A percentile compares a stretch with the other conserved stretches of the same genome.
phyloP scores from a whole-genome alignment of 2,888 invertebrate genomes.

The Lutraria lutraria region DNA sequence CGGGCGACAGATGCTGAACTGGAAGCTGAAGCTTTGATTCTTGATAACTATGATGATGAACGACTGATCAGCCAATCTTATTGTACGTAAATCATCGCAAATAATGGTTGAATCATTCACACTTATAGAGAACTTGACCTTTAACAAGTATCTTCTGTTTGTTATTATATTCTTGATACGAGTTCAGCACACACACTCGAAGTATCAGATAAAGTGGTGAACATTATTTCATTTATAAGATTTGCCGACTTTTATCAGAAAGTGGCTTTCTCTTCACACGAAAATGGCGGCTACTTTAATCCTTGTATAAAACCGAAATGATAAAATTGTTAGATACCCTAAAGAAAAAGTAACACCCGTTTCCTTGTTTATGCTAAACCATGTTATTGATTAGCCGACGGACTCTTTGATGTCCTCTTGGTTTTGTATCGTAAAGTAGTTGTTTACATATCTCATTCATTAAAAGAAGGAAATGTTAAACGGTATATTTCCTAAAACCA shows the following conservation, averaged over 20 bases:
- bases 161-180: background rate
- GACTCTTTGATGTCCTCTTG: constrained; percentile 27
- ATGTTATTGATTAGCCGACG: constrained; percentile 15
- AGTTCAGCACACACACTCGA: background rate
- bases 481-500: background rate
- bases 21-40: background rate
- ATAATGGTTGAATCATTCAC: background rate
- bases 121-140: constrained; percentile 1
- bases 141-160: too few species aligned
- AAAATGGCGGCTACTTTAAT: background rate
- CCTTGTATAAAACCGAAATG: background rate
- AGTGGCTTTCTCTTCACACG: background rate
- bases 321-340: constrained; percentile 3
- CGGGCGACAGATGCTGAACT: background rate
- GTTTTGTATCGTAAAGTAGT: constrained; percentile 35
- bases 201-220: background rate
- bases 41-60: background rate
- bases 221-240: background rate
- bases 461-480: background rate
- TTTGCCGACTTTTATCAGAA: constrained; percentile 7
- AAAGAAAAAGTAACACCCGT: constrained; percentile 16
- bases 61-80: background rate
- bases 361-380: constrained; percentile 40
- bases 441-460: background rate
- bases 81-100: background rate